A percentile compares a stretch with the other conserved stretches of the same genome.
These are phyloP conservation scores for Manduca sexta DNA, from an alignment of 1,140 invertebrate genomes.

Conservation along the genomic window DNA sequence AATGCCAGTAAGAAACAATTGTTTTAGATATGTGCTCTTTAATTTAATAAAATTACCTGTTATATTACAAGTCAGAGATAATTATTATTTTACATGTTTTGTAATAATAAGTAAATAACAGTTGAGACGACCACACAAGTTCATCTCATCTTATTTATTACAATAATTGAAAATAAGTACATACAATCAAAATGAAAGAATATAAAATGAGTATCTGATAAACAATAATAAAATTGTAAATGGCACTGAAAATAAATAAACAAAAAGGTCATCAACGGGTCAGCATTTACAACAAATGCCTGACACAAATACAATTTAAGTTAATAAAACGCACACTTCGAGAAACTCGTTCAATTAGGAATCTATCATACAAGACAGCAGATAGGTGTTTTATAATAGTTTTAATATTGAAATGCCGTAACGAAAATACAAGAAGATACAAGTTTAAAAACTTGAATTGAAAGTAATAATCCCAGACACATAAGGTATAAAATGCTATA, in stretches of 20 bases:
- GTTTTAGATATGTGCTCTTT: conserved; percentile 34
- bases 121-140: conserved; percentile 13
- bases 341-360: too few species aligned
- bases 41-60: conserved; percentile 29
- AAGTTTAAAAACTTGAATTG: too few species aligned
- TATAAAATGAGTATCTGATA: conserved; percentile 11
- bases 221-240: conserved; percentile 3
- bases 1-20: conserved; percentile 11
- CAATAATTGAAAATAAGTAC: conserved; percentile 3
- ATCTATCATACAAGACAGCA: too few species aligned
- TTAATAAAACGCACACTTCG: too few species aligned
- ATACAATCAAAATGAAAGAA: conserved; percentile 4
- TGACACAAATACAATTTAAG: too few species aligned
- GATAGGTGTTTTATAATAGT: too few species aligned
- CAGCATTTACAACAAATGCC: too few species aligned
- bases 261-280: not conserved
- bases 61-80: conserved; percentile 29
- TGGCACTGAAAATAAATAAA: conserved; percentile 8
- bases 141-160: conserved; percentile 2
- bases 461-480: too few species aligned
- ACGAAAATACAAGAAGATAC: too few species aligned
- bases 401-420: too few species aligned
- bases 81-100: conserved; percentile 18
- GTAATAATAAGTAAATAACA: conserved; percentile 14
- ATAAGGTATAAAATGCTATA: too few species aligned